Base-by-base conservation (phyloP, 2,888 invertebrate genomes). In the Osedax fenrisi region DNA sequence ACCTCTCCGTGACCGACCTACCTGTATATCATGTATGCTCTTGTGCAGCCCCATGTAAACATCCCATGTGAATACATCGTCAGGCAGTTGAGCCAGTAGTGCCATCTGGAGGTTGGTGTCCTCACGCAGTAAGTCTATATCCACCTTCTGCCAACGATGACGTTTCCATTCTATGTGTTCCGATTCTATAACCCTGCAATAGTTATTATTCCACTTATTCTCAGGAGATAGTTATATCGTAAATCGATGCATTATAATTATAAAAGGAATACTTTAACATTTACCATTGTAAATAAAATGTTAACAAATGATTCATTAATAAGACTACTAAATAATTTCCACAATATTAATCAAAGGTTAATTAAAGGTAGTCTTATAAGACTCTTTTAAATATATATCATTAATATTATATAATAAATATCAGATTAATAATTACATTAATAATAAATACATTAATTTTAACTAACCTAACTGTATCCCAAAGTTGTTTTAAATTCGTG, bases 81-180 rank as follows among this genome's bases (percentile, higher is more conserved):
- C 82, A 2, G 84, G 82, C 22, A 84, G 78, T n/a, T 78, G 80
- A 27, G 80, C 75, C 10, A 84, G 80, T 62, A 80, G 80, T 25
- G 82, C 83, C 74, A 83, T 73, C 77, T 84, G 83, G 76, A 81
- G 82, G 75, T 80, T 79, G 0, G 82, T 82, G 76, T 83, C 83
- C 64, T 84, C 82, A 56, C 80, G 75, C 72, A 84, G 78, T 73
- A 81, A 80, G 77, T 81, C 81, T 41, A 82, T 82, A 80, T 84
- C 81, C 80, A 84, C 81, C 77, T 82, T 83, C 80, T 84, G 83
- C 84, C 84, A 84, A 2, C 83, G 78, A 70, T 82, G 82, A 21
- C 81, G 76, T 79, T 84, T 83, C 83, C 84, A 84, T 75, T 84
- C 83, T 2, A 78, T 77, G 76, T 84, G 84, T 78, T 84, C 81